phyloP scores from a whole-genome alignment of 2,113 vertebrate species.

The Sarotherodon lohbergeri region DNA sequence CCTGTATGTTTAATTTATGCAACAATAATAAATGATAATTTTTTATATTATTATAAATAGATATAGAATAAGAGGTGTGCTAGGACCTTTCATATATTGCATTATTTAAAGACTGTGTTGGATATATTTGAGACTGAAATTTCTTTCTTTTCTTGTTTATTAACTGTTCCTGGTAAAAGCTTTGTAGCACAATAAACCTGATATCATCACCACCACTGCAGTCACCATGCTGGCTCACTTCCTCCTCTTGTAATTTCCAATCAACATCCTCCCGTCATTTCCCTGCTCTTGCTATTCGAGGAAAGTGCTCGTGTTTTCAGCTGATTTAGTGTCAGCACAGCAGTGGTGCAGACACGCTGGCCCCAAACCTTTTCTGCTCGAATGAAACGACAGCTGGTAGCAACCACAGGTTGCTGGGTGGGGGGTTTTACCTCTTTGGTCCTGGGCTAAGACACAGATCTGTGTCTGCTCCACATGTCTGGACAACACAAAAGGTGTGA shows the following conservation, averaged over 20 bases:
- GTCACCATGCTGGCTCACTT: constrained; percentile 13
- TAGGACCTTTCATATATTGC: neutral
- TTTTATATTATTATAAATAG: neutral
- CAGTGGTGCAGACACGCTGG: neutral
- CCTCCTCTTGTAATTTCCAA: constrained; percentile 12
- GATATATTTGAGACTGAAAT: neutral
- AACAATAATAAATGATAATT: neutral
- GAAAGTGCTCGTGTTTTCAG: neutral
- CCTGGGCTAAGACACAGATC: neutral
- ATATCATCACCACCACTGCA: constrained; percentile 14
- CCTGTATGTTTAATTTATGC: neutral
- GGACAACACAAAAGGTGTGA: neutral
- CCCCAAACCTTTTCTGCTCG: neutral
- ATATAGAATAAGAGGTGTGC: neutral
- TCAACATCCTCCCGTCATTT: neutral
- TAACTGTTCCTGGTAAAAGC: neutral
- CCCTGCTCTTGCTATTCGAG: neutral
- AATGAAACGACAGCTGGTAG: constrained; percentile 22
- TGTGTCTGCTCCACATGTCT: neutral
- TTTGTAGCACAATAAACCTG: neutral
- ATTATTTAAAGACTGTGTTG: neutral
- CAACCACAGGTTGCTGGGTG: neutral
- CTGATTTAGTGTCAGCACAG: neutral
- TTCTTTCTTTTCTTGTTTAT: neutral
- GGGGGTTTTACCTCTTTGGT: neutral